Percentiles rank a stretch among this genome's conserved stretches.
Conservation (phyloP, 2,888 invertebrate genomes). For the Phortica okadai region DNA sequence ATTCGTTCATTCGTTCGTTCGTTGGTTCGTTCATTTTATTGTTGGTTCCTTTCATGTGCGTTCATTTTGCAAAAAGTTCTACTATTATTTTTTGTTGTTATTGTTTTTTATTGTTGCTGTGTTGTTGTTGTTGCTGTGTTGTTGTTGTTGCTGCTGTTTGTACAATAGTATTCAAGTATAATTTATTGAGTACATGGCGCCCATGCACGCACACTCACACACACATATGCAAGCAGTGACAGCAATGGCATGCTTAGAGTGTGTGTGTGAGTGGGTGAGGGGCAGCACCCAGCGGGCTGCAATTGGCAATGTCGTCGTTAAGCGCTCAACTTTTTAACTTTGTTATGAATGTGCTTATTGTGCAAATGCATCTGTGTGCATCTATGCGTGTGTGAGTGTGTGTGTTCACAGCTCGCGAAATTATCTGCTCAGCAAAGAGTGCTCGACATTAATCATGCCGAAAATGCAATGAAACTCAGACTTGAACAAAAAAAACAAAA, state of each 20-base stretch:
- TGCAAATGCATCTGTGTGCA: neutral
- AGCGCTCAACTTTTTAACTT: neutral
- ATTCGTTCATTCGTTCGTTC: constrained; percentile 16
- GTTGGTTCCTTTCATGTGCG: neutral
- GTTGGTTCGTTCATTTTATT: neutral
- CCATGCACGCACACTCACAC: constrained; percentile 54
- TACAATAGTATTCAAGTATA: constrained; percentile 44
- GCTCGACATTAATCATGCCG: constrained; percentile 73
- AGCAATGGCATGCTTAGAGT: neutral
- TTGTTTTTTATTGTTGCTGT: constrained; percentile 41
- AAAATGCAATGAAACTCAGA: constrained; percentile 49
- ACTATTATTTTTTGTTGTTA: constrained; percentile 24
- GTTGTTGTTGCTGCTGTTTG: constrained; percentile 39
- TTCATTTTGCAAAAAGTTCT: constrained; percentile 1
- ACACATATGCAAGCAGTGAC: constrained; percentile 44
- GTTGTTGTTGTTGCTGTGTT: constrained; percentile 34
- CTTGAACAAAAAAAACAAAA: neutral
- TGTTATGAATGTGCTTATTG: neutral
- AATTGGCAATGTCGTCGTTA: constrained; percentile 57
- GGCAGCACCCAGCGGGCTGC: constrained; percentile 25
- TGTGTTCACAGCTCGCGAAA: neutral
- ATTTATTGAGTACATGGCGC: constrained; percentile 45
- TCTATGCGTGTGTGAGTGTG: neutral
- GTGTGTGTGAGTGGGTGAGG: neutral
- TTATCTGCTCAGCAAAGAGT: constrained; percentile 51